A percentile compares a stretch with the other conserved stretches of the same genome.
Conservation (phyloP, 2,888 invertebrate genomes). For the Drosophila mimica region DNA sequence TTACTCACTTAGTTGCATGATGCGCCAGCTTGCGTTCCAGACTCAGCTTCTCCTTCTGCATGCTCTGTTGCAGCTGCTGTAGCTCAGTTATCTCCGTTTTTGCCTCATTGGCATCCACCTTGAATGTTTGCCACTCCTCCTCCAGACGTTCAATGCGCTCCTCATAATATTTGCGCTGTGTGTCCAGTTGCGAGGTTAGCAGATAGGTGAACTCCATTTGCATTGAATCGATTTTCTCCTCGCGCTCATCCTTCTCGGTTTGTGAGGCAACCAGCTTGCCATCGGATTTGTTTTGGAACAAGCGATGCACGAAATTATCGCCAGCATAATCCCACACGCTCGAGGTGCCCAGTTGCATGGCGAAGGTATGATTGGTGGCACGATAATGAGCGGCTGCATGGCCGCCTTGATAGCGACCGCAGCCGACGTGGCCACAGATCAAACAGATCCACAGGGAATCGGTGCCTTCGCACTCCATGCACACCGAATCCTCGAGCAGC, state of each 20-base stretch:
- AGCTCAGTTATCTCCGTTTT: constrained; percentile 85
- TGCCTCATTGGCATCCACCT: constrained; percentile 86
- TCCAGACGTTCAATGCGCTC: constrained; percentile 89
- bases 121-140: constrained; percentile 87
- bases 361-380: constrained; percentile 98
- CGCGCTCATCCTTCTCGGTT: constrained; percentile 88
- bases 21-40: constrained; percentile 90
- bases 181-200: constrained; percentile 97
- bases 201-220: constrained; percentile 98
- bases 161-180: constrained; percentile 96
- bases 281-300: constrained; percentile 98
- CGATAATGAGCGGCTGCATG: constrained; percentile 98
- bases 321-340: constrained; percentile 99
- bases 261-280: constrained; percentile 96
- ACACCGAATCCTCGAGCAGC: constrained; percentile 87
- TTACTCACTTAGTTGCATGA: constrained; percentile 87
- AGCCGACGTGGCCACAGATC: constrained; percentile 99
- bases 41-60: constrained; percentile 88
- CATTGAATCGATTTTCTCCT: constrained; percentile 96
- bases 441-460: constrained; percentile 99
- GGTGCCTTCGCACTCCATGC: constrained; percentile 87
- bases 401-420: constrained; percentile 95
- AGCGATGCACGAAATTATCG: constrained; percentile 94
- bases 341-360: constrained; percentile 97
- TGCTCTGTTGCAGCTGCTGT: constrained; percentile 86